Evolutionary conservation across 2,113 vertebrate genomes (phyloP), one percentile per base, ranked within the genome.

Genomic region (Cebidichthys violaceus): DNA sequence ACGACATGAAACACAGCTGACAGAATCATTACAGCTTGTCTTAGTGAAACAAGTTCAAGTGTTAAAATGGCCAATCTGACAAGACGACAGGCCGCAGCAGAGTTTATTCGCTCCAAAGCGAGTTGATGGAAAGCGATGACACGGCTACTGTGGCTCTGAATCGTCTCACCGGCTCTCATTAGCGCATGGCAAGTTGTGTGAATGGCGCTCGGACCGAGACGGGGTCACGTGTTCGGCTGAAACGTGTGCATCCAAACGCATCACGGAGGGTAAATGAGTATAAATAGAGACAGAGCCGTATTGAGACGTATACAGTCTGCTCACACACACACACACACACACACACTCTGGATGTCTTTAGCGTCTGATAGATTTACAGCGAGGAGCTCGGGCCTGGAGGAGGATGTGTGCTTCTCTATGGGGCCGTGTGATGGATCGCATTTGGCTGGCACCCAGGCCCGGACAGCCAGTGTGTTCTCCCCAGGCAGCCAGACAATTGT

Each of bases 381-480:
- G 70, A n/a, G 41, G 66, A 71, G 33, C 29, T 57, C 43, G 24
- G 24, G 43, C 66, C 47, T 33, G 59, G 52, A 75, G 72, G 60
- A 77, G 77, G 61, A 22, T 59, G 77, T 77, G 77, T 80, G 75
- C 64, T 62, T 80, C 67, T 81, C 43, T 20, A 1, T 29, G 61
- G 64, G 77, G 57, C 70, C 24, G 64, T 66, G 87, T 88, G 89
- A 90, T 89, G 77, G 43, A 90, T 67, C 4, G 81, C 55, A 0
- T 61, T 86, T 92, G 89, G 86, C 82, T 54, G 84, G 45, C 39
- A 47, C 50, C 59, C 86, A 77, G 83, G 13, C 37, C 37, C 75
- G 61, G 75, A 79, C 79, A 79, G 81, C n/a, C 74, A 33, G 70
- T 59, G 75, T 70, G 54, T 71, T 55, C 68, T 76, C 74, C 14